Evolutionary conservation across 2,888 invertebrate genomes (phyloP), one percentile per base, ranked within the genome.

Genomic region (Eutolmus rufibarbis): DNA sequence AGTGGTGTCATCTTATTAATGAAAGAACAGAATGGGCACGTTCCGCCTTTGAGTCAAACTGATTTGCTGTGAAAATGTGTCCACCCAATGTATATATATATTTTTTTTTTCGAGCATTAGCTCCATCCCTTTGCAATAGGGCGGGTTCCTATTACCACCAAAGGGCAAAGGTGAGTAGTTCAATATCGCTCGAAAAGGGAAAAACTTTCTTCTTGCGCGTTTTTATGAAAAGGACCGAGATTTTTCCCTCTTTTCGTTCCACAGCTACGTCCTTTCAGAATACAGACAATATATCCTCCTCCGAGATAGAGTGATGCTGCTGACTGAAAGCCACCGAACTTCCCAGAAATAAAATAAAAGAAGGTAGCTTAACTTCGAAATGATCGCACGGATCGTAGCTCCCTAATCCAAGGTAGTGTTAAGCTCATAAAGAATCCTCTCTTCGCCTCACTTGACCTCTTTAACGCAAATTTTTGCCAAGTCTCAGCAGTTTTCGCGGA

Each of bases 1-100:
- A 37, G n/a, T n/a, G 31, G 79, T 79, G 79, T 79, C 79, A 46
- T 79, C 46, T 79, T 79, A 79, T 79, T 79, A 79, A 79, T 79
- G 79, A 79, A 79, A 46, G 79, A 79, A 79, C 51, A 51, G 51
- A 51, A 51, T 51, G 51, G 51, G n/a, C 51, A 51, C 51, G 51
- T 51, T 51, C 51, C 51, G n/a, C 51, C 51, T 51, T 51, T 51
- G 51, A 79, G 46, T 28, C 34, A 46, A 46, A 37, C 46, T 79
- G 19, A 46, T 79, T 79, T 23, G 31, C 43, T 37, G 79, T 31
- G 46, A 46, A 46, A 46, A 12, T 46, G 19, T 46, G 12, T 28
- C 51, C 43, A n/a, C n/a, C 77, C 40, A 40, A 40, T 40, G 12
- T 40, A n/a, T n/a, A n/a, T 7, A 0, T 37, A 7, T 37, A 2